phyloP scores from a whole-genome alignment of 2,113 vertebrate species.

The Anhinga anhinga region DNA sequence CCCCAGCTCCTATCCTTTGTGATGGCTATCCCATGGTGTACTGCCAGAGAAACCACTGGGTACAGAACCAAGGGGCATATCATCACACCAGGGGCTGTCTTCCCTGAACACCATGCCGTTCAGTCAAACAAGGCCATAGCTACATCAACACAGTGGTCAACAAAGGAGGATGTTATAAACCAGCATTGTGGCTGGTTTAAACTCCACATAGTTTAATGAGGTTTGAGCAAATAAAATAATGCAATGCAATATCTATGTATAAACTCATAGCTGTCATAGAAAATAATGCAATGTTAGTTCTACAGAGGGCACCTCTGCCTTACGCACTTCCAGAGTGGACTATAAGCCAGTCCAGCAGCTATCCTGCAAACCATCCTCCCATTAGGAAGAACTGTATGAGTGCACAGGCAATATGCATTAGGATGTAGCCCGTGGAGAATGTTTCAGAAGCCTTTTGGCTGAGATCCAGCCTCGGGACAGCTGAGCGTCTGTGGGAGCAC shows the following conservation, averaged over 20 bases:
- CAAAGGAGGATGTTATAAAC: neutral
- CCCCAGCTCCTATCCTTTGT: neutral
- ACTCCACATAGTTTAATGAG: neutral
- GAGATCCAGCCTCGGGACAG: neutral
- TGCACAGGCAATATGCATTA: neutral
- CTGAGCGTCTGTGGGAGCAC: neutral
- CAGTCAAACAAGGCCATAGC: neutral
- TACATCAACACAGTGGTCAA: neutral
- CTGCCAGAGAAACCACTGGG: neutral
- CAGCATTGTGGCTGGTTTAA: neutral
- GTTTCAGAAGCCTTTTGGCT: conserved; percentile 17
- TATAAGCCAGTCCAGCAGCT: neutral
- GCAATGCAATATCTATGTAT: neutral
- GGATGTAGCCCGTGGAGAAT: neutral
- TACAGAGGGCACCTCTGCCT: neutral
- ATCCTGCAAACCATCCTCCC: neutral
- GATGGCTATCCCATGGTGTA: neutral
- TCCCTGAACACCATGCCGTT: neutral
- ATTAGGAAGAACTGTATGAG: neutral
- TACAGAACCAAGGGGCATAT: neutral
- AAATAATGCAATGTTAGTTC: neutral
- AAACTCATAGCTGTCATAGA: neutral
- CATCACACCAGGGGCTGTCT: neutral
- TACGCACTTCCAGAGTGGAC: neutral
- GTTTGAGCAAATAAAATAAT: neutral